phyloP scores from a whole-genome alignment of 2,888 invertebrate species.

The Laothoe populi region DNA sequence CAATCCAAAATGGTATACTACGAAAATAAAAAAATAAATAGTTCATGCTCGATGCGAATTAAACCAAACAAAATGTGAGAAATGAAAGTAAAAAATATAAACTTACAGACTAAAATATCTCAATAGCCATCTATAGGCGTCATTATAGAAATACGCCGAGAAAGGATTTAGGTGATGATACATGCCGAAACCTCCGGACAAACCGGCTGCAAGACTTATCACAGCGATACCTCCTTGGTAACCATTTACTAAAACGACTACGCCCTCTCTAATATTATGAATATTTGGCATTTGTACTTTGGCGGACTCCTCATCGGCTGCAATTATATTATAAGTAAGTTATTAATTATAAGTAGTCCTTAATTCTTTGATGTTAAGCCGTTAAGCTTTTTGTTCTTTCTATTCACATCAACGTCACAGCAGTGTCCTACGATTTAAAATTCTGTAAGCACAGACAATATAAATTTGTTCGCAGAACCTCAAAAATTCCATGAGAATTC shows the following conservation, averaged over 20 bases:
- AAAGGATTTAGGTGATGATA: constrained; percentile 54
- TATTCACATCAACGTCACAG: too few species aligned
- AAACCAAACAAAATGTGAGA: background rate
- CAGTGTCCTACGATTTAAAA: too few species aligned
- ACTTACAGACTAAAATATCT: constrained; percentile 65
- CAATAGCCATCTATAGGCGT: constrained; percentile 61
- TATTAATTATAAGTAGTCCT: background rate
- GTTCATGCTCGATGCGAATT: too few species aligned
- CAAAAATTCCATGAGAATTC: too few species aligned
- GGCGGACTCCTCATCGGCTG: background rate
- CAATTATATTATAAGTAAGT: too few species aligned
- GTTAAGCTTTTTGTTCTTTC: too few species aligned
- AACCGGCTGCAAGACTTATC: constrained; percentile 50
- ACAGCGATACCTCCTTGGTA: constrained; percentile 58
- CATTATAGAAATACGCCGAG: constrained; percentile 60
- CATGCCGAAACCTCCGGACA: constrained; percentile 42
- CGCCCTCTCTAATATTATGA: constrained; percentile 46
- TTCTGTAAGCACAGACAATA: too few species aligned
- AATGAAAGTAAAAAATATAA: background rate
- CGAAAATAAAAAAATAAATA: background rate
- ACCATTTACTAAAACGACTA: constrained; percentile 57
- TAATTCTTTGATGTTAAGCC: too few species aligned
- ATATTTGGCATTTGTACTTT: constrained; percentile 40
- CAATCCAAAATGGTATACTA: constrained; percentile 27
- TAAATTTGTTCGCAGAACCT: too few species aligned